Conservation (phyloP, 2,888 invertebrate genomes). For the Gymnocheta viridis region DNA sequence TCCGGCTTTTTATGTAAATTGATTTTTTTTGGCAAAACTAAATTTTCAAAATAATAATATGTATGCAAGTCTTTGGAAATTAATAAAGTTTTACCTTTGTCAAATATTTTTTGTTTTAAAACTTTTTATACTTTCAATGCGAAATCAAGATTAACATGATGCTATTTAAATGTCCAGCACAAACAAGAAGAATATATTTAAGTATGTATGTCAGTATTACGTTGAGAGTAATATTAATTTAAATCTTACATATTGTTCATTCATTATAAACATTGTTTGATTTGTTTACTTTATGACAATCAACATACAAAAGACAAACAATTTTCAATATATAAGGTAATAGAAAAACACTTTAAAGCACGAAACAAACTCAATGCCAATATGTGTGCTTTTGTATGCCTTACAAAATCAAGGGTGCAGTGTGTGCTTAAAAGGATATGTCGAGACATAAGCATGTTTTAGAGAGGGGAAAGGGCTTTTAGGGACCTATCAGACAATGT, state of each 20-base stretch:
- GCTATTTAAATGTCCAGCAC: too few relatives aligned
- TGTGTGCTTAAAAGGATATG: slow-evolving; percentile 16
- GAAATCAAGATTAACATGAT: too few relatives aligned
- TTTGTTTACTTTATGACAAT: slow-evolving; percentile 33
- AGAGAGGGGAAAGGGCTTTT: not conserved
- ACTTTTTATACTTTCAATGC: too few relatives aligned
- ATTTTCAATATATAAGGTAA: slow-evolving; percentile 17
- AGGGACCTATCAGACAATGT: too few relatives aligned
- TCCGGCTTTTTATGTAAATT: too few relatives aligned
- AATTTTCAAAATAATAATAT: too few relatives aligned
- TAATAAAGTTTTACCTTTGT: too few relatives aligned
- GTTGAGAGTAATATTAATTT: not conserved
- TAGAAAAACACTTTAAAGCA: not conserved
- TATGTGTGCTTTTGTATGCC: slow-evolving; percentile 49
- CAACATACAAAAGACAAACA: slow-evolving; percentile 35
- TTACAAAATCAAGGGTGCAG: slow-evolving; percentile 36
- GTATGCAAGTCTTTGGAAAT: too few relatives aligned
- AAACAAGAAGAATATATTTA: too few relatives aligned
- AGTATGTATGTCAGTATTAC: too few relatives aligned
- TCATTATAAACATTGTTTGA: slow-evolving; percentile 36
- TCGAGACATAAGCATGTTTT: not conserved
- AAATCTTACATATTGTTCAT: slow-evolving; percentile 29
- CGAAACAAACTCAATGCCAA: slow-evolving; percentile 43
- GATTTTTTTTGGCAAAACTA: too few relatives aligned
- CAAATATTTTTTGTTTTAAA: too few relatives aligned